Percentiles rank a stretch among this genome's conserved stretches.
Evolutionary conservation across 2,113 vertebrate species (phyloP).

Genomic region (Eudyptes chrysolophus): DNA sequence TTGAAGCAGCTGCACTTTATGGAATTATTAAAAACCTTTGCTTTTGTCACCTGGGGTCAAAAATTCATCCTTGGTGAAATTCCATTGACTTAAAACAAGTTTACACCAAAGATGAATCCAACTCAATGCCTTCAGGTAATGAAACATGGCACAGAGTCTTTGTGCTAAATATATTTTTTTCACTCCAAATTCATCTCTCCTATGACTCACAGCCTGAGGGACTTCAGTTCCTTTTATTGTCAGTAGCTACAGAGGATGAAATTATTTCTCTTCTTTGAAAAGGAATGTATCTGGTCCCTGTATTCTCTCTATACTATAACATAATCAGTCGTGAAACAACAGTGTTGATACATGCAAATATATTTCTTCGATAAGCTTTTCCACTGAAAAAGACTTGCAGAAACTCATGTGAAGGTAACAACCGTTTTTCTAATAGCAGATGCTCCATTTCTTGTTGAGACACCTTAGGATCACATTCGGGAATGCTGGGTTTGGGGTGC

Average conservation of each 20-base stretch:
- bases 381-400: background rate
- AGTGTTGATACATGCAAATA: background rate
- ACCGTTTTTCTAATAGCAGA: background rate
- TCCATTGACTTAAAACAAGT: background rate
- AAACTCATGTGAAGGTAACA: background rate
- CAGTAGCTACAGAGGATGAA: background rate
- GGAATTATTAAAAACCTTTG: background rate
- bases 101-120: background rate
- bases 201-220: background rate
- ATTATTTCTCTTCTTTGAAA: background rate
- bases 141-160: background rate
- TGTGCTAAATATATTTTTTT: background rate
- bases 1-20: background rate
- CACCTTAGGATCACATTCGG: background rate
- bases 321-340: background rate
- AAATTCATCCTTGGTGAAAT: background rate
- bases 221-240: background rate
- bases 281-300: background rate
- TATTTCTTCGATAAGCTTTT: background rate
- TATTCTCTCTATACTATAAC: background rate
- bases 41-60: slow-evolving; percentile 9
- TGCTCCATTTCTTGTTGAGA: background rate
- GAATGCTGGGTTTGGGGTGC: background rate
- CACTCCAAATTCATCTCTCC: background rate
- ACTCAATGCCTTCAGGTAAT: background rate